Evolutionary conservation across 2,797 vertebrate species (phyloP), one percentile per base, ranked within the genome.

Genomic region (Nyctalus aviator): DNA sequence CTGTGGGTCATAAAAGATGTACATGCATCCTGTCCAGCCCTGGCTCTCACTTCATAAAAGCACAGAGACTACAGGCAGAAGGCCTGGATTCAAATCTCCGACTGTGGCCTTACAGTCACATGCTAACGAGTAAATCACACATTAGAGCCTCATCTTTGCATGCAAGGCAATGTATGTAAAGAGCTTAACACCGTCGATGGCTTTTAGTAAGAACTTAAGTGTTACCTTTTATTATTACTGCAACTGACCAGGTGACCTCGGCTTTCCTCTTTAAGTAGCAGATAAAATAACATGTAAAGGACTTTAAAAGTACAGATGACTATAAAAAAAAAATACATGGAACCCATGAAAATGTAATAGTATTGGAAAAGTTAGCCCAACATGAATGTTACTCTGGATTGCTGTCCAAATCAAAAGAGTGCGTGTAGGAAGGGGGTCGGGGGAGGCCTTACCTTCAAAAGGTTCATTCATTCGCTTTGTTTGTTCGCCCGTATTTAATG

Each of bases 221-320:
- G 15, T 53, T 73, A 68, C 6, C 69, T 35, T 46, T 69, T 89
- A 41, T 82, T 78, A 59, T 76, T 76, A 77, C 21, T 88, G 20
- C 27, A 57, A 62, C 20, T 68, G 79, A 91, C 8, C 32, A 0
- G 30, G 55, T 81, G 32, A 57, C 55, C 41, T 90, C 84, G 37
- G 48, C 66, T 87, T 76, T 64, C 53, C 53, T 83, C 79, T 69
- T 64, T 48, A 90, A 59, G 11, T 23, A 48, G 41, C 35, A 62
- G 77, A 57, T 84, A 32, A 94, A 95, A 93, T 21, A 88, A 89
- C 46, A 73, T 32, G 10, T 88, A 32, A 88, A 59, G 14, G 12
- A 89, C 84, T 91, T 84, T 8, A 95, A 87, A 66, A 68, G 15
- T 66, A 1, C 62, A 77, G 14, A 75, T 9, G 23, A 76, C 1